These are phyloP conservation scores for Drosophila planitibia DNA, from an alignment of 2,888 invertebrate genomes.

Conservation along the genomic window DNA sequence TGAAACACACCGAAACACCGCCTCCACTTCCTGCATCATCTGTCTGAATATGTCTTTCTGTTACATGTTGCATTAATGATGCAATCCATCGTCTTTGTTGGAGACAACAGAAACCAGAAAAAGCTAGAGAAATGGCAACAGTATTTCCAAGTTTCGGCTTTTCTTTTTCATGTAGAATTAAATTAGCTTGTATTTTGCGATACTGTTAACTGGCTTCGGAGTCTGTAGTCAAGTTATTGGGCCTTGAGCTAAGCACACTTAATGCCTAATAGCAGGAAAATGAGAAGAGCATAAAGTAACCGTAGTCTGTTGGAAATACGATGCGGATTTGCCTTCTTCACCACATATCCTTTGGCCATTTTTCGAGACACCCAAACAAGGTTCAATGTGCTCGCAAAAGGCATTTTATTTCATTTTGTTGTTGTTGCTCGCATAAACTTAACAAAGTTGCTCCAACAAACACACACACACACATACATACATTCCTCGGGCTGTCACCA, in stretches of 20 bases:
- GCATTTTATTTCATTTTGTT: conserved; percentile 18
- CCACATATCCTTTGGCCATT: conserved; percentile 33
- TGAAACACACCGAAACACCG: not conserved
- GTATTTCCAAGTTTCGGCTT: conserved; percentile 52
- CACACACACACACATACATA: not conserved
- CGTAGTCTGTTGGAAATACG: not conserved
- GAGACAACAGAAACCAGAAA: conserved; percentile 13
- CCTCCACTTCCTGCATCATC: not conserved
- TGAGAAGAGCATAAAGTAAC: not conserved
- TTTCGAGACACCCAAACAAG: conserved; percentile 23
- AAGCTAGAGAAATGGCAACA: conserved; percentile 34
- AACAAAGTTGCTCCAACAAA: conserved; percentile 39
- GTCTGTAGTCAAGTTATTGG: not conserved
- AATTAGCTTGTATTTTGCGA: not conserved
- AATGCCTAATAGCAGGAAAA: not conserved
- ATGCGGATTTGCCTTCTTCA: not conserved
- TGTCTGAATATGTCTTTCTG: not conserved
- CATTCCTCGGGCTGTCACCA: not conserved
- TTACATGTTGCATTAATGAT: conserved; percentile 56
- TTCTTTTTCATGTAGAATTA: not conserved
- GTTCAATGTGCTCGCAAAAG: conserved; percentile 50
- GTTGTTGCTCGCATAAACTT: conserved; percentile 25
- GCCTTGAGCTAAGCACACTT: not conserved
- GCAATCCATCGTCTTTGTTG: conserved; percentile 61
- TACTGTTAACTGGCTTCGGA: not conserved